These are phyloP conservation scores for Tautogolabrus adspersus DNA, from an alignment of 2,113 vertebrate species.

Conservation along the genomic window DNA sequence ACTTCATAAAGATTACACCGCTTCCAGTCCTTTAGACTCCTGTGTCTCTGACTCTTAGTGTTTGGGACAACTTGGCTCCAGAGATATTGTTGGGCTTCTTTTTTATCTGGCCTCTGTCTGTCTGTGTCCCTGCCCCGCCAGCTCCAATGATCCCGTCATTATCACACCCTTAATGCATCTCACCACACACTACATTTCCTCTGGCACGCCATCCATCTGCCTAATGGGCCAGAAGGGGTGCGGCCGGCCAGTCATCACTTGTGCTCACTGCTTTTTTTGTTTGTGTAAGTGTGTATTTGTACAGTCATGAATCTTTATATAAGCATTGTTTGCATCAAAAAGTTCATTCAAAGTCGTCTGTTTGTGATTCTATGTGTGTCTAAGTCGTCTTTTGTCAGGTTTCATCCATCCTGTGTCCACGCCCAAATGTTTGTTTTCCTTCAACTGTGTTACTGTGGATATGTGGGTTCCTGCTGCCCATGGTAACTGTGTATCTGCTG, in stretches of 20 bases:
- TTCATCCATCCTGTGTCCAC: neutral
- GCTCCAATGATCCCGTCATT: conserved; percentile 62
- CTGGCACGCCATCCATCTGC: conserved; percentile 73
- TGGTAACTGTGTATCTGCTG: neutral
- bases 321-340: neutral
- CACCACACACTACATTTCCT: conserved; percentile 72
- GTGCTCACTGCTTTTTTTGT: conserved; percentile 41
- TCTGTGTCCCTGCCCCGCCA: conserved; percentile 33
- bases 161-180: conserved; percentile 77
- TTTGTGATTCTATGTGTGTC: conserved; percentile 6
- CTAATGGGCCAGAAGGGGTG: conserved; percentile 76
- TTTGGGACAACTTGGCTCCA: conserved; percentile 49
- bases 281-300: conserved; percentile 29
- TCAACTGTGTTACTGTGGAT: neutral
- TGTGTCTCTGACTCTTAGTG: neutral
- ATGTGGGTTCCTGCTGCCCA: neutral
- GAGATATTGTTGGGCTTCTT: conserved; percentile 19
- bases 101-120: conserved; percentile 30
- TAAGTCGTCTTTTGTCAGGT: neutral
- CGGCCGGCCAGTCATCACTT: conserved; percentile 63
- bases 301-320: conserved; percentile 4
- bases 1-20: too few relatives aligned
- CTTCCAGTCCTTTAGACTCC: neutral
- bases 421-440: neutral
- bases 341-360: neutral